Conservation (phyloP, 1,140 invertebrate species). For the Ooceraea biroi region DNA sequence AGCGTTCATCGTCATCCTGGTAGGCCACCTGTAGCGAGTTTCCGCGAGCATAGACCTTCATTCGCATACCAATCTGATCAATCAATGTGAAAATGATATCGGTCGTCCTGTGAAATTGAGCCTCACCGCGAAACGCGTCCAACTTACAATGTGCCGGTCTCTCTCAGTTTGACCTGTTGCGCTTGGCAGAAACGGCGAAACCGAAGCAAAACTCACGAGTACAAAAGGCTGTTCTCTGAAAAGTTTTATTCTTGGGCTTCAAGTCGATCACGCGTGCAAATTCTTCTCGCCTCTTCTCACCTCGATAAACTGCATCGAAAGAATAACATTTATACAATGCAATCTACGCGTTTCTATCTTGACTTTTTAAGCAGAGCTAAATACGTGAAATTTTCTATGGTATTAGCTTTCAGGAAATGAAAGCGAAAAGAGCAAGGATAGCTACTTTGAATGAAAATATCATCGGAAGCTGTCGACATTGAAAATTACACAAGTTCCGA, state of each 20-base stretch:
- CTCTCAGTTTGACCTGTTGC: conserved; percentile 30
- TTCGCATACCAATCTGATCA: conserved; percentile 59
- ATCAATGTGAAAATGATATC: conserved; percentile 4
- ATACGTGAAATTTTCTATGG: not conserved
- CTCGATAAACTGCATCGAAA: conserved; percentile 22
- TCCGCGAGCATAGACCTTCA: conserved; percentile 33
- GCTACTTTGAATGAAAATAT: not conserved
- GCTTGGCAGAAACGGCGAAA: conserved; percentile 39
- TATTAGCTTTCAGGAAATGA: not conserved
- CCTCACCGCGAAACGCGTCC: conserved; percentile 25
- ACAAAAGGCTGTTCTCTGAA: conserved; percentile 21
- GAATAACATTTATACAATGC: conserved; percentile 6
- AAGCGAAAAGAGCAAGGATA: not conserved
- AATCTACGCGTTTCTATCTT: not conserved
- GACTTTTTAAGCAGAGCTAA: not conserved
- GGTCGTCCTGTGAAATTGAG: not conserved
- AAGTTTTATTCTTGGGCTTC: conserved; percentile 44
- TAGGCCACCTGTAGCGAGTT: conserved; percentile 55
- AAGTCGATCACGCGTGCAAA: conserved; percentile 12
- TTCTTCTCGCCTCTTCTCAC: not conserved
- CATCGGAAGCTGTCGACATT: not conserved
- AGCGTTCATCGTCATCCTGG: conserved; percentile 76
- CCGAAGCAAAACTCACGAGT: not conserved
- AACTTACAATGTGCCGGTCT: conserved; percentile 1
- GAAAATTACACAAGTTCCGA: conserved; percentile 1